Evolutionary conservation across 1,140 invertebrate genomes (phyloP).

Genomic region (Drosophila fuyamai): DNA sequence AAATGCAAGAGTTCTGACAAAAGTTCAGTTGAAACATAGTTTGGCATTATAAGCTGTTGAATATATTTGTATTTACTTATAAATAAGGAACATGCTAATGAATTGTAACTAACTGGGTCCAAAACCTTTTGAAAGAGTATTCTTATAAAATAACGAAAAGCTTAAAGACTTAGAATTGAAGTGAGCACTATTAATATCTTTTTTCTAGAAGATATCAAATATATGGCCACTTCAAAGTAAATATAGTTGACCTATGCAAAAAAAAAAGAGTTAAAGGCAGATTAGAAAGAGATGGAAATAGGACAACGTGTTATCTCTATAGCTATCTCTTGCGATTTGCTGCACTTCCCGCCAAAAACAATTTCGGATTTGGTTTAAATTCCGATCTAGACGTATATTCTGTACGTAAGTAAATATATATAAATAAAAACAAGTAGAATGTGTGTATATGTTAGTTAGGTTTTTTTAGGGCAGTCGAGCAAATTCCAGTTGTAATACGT

Average conservation of each 20-base stretch:
- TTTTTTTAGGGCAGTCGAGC: slow-evolving; percentile 22
- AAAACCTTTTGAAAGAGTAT: not conserved
- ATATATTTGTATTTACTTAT: not conserved
- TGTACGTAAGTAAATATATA: slow-evolving; percentile 14
- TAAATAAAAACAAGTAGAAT: slow-evolving; percentile 53
- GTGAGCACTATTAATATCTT: too few species aligned
- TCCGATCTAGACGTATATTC: slow-evolving; percentile 28
- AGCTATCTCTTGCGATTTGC: slow-evolving; percentile 1
- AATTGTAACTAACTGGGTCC: not conserved
- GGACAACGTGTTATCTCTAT: not conserved
- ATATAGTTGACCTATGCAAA: not conserved
- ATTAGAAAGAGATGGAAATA: slow-evolving; percentile 13
- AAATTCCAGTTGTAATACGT: slow-evolving; percentile 17
- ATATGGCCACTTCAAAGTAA: not conserved
- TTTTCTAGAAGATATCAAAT: too few species aligned
- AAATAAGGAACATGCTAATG: not conserved
- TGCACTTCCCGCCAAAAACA: slow-evolving; percentile 24
- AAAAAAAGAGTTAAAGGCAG: not conserved
- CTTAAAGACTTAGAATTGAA: too few species aligned
- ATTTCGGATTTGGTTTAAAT: not conserved
- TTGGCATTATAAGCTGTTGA: not conserved
- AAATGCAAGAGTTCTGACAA: slow-evolving; percentile 19
- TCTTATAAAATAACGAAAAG: too few species aligned
- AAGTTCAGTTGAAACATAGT: not conserved
- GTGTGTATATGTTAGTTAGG: slow-evolving; percentile 32